Conservation (phyloP, 2,797 vertebrate species). For the Arremon brunneinucha region DNA sequence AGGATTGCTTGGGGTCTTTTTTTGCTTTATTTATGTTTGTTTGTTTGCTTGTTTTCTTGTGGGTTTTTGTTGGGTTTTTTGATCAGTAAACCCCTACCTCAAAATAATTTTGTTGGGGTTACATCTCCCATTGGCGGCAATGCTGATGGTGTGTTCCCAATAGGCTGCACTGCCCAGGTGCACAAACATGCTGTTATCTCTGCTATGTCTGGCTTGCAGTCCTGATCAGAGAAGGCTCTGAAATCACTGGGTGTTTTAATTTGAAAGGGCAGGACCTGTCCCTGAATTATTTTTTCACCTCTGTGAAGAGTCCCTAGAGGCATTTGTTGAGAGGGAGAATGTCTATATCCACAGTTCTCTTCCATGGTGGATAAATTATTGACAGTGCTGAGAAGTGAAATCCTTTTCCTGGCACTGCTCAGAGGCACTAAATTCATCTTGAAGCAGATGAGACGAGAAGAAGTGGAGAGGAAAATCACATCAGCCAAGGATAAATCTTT, state of each 20-base stretch:
- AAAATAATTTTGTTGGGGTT: background rate
- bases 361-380: conserved; percentile 8
- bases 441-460: conserved; percentile 7
- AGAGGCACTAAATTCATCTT: conserved; percentile 22
- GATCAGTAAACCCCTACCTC: background rate
- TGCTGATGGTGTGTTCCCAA: fast-evolving
- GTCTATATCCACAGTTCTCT: background rate
- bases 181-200: background rate
- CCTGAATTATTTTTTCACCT: background rate
- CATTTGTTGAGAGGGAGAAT: background rate
- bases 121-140: background rate
- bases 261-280: background rate
- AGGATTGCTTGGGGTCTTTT: background rate
- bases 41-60: background rate
- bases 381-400: conserved; percentile 36
- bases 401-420: conserved; percentile 34
- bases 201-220: background rate
- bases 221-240: background rate
- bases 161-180: background rate
- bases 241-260: background rate
- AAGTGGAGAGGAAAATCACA: conserved; percentile 37
- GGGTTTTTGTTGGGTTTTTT: background rate
- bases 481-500: conserved; percentile 51
- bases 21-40: background rate
- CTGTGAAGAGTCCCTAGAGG: background rate